Base-by-base conservation (phyloP, 2,113 vertebrate species). In the Salminus brasiliensis region DNA sequence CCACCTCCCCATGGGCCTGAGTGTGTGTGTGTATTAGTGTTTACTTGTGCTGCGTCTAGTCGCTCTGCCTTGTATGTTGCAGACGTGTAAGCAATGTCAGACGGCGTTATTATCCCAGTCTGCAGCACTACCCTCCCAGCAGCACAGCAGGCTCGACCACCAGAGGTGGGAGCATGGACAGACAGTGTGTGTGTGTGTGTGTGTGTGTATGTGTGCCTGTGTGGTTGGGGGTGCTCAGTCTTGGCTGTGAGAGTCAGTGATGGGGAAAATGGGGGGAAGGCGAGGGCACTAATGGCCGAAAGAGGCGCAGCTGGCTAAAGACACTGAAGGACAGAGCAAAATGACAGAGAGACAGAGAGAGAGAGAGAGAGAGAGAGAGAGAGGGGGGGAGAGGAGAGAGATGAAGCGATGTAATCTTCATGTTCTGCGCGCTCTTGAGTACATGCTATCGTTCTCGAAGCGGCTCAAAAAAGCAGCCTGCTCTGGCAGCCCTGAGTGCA, bases 301-400 rank as follows among this genome's bases (percentile, higher is more conserved):
- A 67, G 78, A 82, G 77, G 71, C 60, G 65, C 83, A 84, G 80
- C 83, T 84, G 82, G 74, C 74, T 74, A 68, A 49, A 82, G 82
- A 79, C 32, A 57, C 53, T 74, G 77, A 84, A 86, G 73, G 83
- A 86, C 82, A 75, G 70, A 83, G 57, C 15, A 41, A 76, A 45
- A 66, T 74, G 70, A 78, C n/a, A 65, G 15, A 7, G 15, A 67
- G 59, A 67, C 73, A 80, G 69, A 66, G 80, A 47, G 52, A 65
- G 76, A 29, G 34, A 69, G 62, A 79, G 66, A 47, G 21, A 52
- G 70, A 78, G n/a, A 75, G 34, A n/a, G 13, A 73, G 52, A 63
- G 74, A n/a, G n/a, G n/a, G n/a, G n/a, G n/a, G n/a, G n/a, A n/a
- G n/a, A n/a, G n/a, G n/a, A n/a, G 71, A 73, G 81, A 60, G 53